Base-by-base conservation (phyloP, 1,140 invertebrate genomes). In the Ceratoteleas bidentatus region DNA sequence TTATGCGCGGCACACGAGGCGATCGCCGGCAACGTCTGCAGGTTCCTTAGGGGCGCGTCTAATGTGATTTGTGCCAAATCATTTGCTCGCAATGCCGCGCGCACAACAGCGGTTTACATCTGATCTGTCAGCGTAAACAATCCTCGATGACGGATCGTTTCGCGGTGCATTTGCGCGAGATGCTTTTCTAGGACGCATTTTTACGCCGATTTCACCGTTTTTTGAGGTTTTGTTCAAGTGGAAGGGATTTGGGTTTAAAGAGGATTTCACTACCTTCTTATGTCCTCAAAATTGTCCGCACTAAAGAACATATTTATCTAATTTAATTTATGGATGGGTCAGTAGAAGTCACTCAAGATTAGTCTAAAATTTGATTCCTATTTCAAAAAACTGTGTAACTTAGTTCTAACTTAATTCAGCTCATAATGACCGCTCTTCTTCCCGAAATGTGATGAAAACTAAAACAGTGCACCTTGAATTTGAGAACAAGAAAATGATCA, bases 61-160 rank as follows among this genome's bases (percentile, higher is more conserved):
- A 72, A 79, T 54, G 40, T 47, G 65, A 78, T 78, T 78, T 78
- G 75, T 70, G 58, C 65, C 66, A 52, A 70, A 70, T 70, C 65
- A 65, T 70, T 78, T 61, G 11, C 38, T 76, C 47, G 47, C 32
- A 53, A 75, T 65, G 40, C 38, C 10, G 10, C 6, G 10, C 6
- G 54, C 38, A n/a, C 2, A 5, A 49, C 24, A 16, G 49, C 47
- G 10, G 69, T 62, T 47, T 62, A 56, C 34, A 45, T 53, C 36
- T 40, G n/a, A 62, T 36, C 69, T 72, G 69, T 72, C 58, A 60
- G 45, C 47, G 16, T 13, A 10, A 40, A 16, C 16, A 57, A 52
- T 16, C 14, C 10, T 38, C 10, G 45, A 58, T 38, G 15, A 57
- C 14, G 34, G 65, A 57, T 56, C n/a, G 13, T 10, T 16, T 52